These are phyloP conservation scores for Megalops cyprinoides DNA, from an alignment of 2,797 vertebrate genomes.

Conservation along the genomic window DNA sequence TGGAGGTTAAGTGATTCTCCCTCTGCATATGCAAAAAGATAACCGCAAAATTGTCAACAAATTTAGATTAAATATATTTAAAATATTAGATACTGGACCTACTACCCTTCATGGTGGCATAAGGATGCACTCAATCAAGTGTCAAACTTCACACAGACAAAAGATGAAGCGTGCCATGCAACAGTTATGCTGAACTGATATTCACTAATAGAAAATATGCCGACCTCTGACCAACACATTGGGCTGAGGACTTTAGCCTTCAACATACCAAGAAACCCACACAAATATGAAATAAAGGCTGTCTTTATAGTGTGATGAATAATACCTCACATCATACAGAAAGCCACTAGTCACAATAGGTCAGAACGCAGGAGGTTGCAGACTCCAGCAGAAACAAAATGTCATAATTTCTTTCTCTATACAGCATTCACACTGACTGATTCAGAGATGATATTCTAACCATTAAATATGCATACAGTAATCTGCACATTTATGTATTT, in stretches of 20 bases:
- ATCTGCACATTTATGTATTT: too few species aligned
- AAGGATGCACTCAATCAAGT: too few species aligned
- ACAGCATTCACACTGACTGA: background rate
- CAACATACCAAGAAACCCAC: conserved; percentile 9
- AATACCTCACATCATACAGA: background rate
- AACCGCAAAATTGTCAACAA: too few species aligned
- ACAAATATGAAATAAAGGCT: background rate
- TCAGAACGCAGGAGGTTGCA: background rate
- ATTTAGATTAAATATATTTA: too few species aligned
- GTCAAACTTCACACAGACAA: background rate
- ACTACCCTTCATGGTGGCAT: too few species aligned
- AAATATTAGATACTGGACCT: too few species aligned
- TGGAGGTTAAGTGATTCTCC: too few species aligned
- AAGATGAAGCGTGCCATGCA: background rate
- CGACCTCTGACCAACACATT: background rate
- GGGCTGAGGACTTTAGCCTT: background rate
- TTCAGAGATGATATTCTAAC: background rate
- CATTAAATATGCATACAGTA: too few species aligned
- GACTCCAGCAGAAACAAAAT: background rate
- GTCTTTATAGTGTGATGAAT: background rate
- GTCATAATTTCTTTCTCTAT: background rate
- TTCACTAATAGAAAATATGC: background rate
- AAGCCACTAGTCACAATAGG: background rate
- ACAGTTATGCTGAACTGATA: background rate
- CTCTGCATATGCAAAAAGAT: too few species aligned